Evolutionary conservation across 2,113 vertebrate genomes (phyloP).

Genomic region (Perccottus glenii): DNA sequence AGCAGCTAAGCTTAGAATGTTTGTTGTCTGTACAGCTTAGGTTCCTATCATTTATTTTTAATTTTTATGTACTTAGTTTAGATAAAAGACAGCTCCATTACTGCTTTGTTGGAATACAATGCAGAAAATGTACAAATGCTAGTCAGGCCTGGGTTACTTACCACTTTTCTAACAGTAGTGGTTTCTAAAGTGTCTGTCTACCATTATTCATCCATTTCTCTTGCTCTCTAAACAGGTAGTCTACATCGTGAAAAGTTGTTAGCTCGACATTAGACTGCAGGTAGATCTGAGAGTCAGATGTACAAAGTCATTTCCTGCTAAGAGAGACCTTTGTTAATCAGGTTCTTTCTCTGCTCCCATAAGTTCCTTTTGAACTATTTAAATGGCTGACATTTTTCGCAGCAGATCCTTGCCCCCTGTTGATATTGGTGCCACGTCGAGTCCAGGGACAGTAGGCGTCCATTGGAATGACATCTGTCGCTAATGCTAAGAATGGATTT

Average conservation of each 20-base stretch:
- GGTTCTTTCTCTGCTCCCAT: constrained; percentile 10
- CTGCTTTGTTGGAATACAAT: no score
- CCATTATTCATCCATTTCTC: background rate
- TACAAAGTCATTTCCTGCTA: no score
- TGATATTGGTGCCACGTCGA: constrained; percentile 33
- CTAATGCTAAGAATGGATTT: constrained; percentile 39
- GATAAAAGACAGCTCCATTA: no score
- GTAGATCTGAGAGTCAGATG: constrained; percentile 1
- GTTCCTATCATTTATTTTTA: no score
- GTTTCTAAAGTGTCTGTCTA: no score
- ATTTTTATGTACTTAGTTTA: no score
- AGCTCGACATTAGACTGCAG: constrained; percentile 4
- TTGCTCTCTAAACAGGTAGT: background rate
- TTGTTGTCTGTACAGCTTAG: no score
- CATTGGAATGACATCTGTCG: constrained; percentile 54
- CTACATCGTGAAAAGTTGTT: background rate
- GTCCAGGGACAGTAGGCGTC: constrained; percentile 39
- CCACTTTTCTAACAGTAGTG: no score
- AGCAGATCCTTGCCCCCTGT: constrained; percentile 38
- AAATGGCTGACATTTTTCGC: constrained; percentile 56
- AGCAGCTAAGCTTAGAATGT: no score
- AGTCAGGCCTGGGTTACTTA: no score
- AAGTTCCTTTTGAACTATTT: constrained; percentile 36
- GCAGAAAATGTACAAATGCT: no score
- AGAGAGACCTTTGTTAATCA: no score